Evolutionary conservation across 2,797 vertebrate genomes (phyloP), one percentile per base, ranked within the genome.

Genomic region (Hippopotamyrus pictus): DNA sequence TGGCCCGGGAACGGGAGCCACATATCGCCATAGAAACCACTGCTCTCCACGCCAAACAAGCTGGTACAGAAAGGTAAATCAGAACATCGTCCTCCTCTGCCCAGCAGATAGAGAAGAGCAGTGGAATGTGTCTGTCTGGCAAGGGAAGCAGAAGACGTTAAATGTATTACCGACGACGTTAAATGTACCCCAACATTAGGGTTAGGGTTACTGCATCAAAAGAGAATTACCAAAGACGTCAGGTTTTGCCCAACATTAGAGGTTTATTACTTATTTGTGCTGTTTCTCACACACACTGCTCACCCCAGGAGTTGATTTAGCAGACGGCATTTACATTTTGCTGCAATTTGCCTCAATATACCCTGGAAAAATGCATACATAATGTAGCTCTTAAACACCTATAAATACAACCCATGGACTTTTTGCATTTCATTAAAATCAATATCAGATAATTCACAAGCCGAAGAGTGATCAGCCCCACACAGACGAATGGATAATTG

Each of bases 11-110:
- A 90, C 54, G 73, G 93, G 92, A 93, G 93, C 91, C 92, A 92
- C 92, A 94, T 94, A 94, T 95, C 90, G 44, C 87, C 95, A 95
- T 95, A 94, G 95, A 93, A 95, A 96, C 96, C 91, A 91, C 90
- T 91, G 87, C 91, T 90, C 89, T 93, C 90, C 53, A 86, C 88
- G 89, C 89, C 91, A 90, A 90, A 91, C 89, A 86, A 91, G 90
- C 92, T 90, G 5, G 91, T 69, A 46, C n/a, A 46, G 65, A 88
- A 50, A 65, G 73, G 91, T 90, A 54, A 86, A 89, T 76, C 33
- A 29, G 86, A 62, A 79, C 88, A 90, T 46, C 44, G 17, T 87
- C 25, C 85, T 90, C 89, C 87, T 69, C 41, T 9, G 41, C 17
- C 8, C 69, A 25, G 86, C 33, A 59, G 44, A 37, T 22, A 83